phyloP scores from a whole-genome alignment of 2,113 vertebrate species.

The Hemiprocne comata region DNA sequence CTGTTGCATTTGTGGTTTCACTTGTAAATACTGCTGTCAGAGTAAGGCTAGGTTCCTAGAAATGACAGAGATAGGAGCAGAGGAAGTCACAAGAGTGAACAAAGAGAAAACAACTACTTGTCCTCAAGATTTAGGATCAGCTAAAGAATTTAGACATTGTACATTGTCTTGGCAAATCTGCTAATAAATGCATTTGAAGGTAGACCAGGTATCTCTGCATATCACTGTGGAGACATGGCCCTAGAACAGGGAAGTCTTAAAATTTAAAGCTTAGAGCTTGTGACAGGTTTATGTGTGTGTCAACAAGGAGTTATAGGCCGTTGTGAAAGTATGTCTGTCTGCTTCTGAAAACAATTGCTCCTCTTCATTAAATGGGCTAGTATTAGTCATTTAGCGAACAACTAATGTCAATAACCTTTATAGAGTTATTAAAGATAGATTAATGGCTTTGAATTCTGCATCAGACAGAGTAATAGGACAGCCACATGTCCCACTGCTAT shows the following conservation, averaged over 20 bases:
- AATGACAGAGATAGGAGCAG: not conserved
- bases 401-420: not conserved
- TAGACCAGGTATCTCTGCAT: not conserved
- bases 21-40: not conserved
- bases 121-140: not conserved
- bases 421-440: not conserved
- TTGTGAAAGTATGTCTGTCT: not conserved
- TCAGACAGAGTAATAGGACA: not conserved
- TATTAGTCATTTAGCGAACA: not conserved
- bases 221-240: not conserved
- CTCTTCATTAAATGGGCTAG: not conserved
- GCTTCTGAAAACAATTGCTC: slow-evolving; percentile 12
- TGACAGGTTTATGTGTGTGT: slow-evolving; percentile 18
- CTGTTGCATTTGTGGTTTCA: not conserved
- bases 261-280: slow-evolving; percentile 8
- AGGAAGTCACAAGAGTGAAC: not conserved
- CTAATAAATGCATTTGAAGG: slow-evolving; percentile 1
- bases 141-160: not conserved
- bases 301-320: not conserved
- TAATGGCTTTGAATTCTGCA: slow-evolving; percentile 16
- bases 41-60: not conserved
- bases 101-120: not conserved
- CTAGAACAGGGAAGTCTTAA: not conserved
- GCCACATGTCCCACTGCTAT: not conserved
- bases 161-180: not conserved